These are phyloP conservation scores for Cheilosia soror DNA, from an alignment of 2,888 invertebrate species.

Conservation along the genomic window DNA sequence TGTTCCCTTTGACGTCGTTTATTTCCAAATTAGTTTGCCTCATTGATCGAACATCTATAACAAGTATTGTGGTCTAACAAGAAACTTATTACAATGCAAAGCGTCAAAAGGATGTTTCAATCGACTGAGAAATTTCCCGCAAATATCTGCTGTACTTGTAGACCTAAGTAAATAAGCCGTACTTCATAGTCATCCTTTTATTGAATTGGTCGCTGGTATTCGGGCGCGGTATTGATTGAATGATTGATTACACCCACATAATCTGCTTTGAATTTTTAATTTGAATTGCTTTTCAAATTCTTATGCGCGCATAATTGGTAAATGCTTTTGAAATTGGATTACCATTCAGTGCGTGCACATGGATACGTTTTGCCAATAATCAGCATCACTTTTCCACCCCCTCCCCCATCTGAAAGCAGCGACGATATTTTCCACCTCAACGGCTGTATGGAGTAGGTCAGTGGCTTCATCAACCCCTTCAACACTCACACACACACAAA, in stretches of 20 bases:
- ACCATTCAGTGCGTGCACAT: conserved; percentile 60
- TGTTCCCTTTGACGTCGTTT: too few species aligned
- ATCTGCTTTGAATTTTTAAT: conserved; percentile 63
- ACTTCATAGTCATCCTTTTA: not conserved
- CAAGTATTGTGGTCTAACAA: too few species aligned
- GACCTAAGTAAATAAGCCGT: not conserved
- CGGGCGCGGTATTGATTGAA: conserved; percentile 23
- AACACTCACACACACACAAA: not conserved
- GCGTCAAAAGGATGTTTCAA: too few species aligned
- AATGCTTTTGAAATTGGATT: conserved; percentile 72
- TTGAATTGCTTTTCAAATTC: conserved; percentile 66
- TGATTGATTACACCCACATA: conserved; percentile 67
- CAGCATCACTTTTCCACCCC: not conserved
- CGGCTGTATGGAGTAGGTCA: conserved; percentile 68
- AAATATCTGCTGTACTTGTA: not conserved
- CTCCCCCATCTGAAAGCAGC: conserved; percentile 8
- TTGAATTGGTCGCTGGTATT: too few species aligned
- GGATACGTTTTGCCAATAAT: conserved; percentile 38
- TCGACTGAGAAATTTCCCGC: too few species aligned
- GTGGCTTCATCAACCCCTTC: conserved; percentile 49
- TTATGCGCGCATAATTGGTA: conserved; percentile 58
- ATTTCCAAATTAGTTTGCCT: too few species aligned
- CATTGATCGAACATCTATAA: too few species aligned
- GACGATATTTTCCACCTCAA: conserved; percentile 64
- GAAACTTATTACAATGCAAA: too few species aligned